These are phyloP conservation scores for Nothobranchius kuhntae DNA, from an alignment of 2,113 vertebrate species.

Conservation along the genomic window DNA sequence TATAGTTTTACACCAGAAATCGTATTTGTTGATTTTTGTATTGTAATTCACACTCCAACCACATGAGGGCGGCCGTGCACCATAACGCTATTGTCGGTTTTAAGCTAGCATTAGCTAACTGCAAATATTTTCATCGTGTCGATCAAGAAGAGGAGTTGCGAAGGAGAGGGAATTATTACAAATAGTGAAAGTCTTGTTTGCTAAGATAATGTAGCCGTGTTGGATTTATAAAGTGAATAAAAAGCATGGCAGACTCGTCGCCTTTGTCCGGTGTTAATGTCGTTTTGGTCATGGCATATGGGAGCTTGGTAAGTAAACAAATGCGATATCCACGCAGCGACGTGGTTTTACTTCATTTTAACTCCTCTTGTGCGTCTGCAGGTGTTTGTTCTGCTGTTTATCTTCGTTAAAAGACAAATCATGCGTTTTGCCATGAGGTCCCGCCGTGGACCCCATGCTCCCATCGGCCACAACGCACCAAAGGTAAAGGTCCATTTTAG, in stretches of 20 bases:
- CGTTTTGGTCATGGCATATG: conserved; percentile 95
- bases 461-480: conserved; percentile 94
- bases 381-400: conserved; percentile 96
- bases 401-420: conserved; percentile 97
- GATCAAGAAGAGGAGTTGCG: not conserved
- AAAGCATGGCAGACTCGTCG: conserved; percentile 66
- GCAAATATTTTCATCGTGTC: conserved; percentile 1
- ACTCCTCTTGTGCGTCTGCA: conserved; percentile 42
- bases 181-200: conserved; percentile 1
- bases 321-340: not conserved
- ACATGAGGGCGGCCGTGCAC: not conserved
- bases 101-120: conserved; percentile 20
- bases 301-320: conserved; percentile 87
- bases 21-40: too few species aligned
- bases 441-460: conserved; percentile 91
- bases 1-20: too few species aligned
- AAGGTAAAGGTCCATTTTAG: conserved; percentile 78
- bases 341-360: not conserved
- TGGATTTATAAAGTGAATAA: not conserved
- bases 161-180: not conserved
- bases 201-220: conserved; percentile 24
- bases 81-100: not conserved
- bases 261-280: conserved; percentile 91
- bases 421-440: conserved; percentile 99
- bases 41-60: not conserved